Base-by-base conservation (phyloP, 2,888 invertebrate species). In the Apodemia duryi region DNA sequence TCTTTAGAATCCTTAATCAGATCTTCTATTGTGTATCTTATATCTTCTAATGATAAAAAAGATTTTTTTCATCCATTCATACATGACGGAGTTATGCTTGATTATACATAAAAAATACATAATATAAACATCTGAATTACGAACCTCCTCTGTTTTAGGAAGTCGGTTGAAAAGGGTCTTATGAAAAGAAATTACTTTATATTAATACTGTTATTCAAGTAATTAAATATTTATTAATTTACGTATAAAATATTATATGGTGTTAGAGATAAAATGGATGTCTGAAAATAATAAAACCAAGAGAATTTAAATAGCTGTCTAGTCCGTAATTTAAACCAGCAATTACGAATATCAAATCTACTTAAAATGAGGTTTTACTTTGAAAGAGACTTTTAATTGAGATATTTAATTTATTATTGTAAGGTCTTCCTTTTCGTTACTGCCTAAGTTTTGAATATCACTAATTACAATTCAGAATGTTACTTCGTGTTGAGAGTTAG, bases 381-480 rank as follows among this genome's bases (percentile, higher is more conserved):
- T 54, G 29, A 54, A 54, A 54, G 29, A 54, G 54, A 54, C 54
- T 54, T 43, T 43, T 54, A 54, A 54, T 54, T 28, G 54, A 54
- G 54, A 54, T 29, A 29, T 28, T 54, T 54, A 54, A 54, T 54
- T 54, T 54, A 28, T 54, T 29, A 54, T 54, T 54, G 54, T 54
- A 54, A 28, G 29, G 52, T 54, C 29, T 29, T 29, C 28, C 54
- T 29, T 28, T 54, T 28, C 54, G 54, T 54, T 29, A 29, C 28
- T 54, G 29, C 54, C 29, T 54, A 54, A 54, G 54, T 54, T 54
- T 54, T 57, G 62, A 49, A 21, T 49, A 35, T 61, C 61, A 49
- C 64, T 64, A 64, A 61, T 64, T 64, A 46, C 35, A 13, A 64
- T 64, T 61, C 64, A n/a, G 61, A 49, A 32, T 64, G 64, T 64